These are phyloP conservation scores for Megaceryle torquata DNA, from an alignment of 2,113 vertebrate genomes.

Conservation along the genomic window DNA sequence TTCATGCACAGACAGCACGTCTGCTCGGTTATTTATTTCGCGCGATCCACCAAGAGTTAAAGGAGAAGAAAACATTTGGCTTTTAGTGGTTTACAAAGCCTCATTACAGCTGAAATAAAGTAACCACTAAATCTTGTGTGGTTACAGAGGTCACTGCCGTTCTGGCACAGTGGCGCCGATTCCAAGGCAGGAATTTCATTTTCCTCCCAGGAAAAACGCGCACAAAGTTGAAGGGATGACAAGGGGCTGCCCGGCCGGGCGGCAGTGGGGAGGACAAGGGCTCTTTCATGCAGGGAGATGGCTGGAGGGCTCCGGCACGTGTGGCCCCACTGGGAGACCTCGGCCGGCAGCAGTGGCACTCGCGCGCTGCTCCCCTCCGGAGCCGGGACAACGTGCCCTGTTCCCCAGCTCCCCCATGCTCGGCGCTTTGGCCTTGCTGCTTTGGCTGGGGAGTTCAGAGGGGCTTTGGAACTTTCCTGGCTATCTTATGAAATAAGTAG, in stretches of 20 bases:
- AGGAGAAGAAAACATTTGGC: conserved; percentile 58
- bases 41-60: conserved; percentile 40
- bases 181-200: conserved; percentile 51
- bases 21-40: not conserved
- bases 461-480: not conserved
- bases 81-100: conserved; percentile 72
- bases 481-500: not conserved
- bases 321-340: not conserved
- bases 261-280: not conserved
- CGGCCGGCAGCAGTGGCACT: rapidly evolving
- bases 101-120: conserved; percentile 73
- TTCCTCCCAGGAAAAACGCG: not conserved
- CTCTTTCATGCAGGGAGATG: not conserved
- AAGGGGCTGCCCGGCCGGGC: not conserved
- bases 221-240: conserved; percentile 23
- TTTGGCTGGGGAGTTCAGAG: not conserved
- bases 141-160: conserved; percentile 71
- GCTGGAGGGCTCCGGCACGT: rapidly evolving
- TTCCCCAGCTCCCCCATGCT: not conserved
- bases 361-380: not conserved
- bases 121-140: conserved; percentile 72
- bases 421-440: rapidly evolving
- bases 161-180: conserved; percentile 71
- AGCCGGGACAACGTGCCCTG: rapidly evolving
- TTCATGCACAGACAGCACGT: not conserved